These are phyloP conservation scores for Sebastolobus altivelis DNA, from an alignment of 2,797 vertebrate genomes.

Conservation along the genomic window DNA sequence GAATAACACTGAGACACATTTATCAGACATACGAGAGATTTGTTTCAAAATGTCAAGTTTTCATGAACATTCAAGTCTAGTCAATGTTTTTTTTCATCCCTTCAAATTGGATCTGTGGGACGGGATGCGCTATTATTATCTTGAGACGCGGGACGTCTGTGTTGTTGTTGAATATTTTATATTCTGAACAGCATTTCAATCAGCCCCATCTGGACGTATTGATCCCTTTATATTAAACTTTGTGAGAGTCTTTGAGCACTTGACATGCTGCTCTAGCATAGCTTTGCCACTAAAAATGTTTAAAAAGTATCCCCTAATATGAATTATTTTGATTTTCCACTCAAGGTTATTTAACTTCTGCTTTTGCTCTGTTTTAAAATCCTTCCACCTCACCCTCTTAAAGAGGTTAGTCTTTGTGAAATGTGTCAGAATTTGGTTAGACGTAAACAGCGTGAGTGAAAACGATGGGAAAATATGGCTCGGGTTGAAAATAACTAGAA, in stretches of 20 bases:
- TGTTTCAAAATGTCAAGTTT: constrained; percentile 38
- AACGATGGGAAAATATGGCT: constrained; percentile 9
- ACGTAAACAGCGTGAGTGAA: constrained; percentile 13
- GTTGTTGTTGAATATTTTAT: constrained; percentile 28
- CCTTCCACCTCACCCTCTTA: background rate
- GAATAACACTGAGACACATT: constrained; percentile 57
- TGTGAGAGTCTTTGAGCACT: background rate
- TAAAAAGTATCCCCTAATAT: background rate
- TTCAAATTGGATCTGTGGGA: constrained; percentile 28
- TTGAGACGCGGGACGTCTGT: constrained; percentile 6
- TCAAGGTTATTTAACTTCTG: constrained; percentile 23
- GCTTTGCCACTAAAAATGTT: background rate
- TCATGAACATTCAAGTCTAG: constrained; percentile 28
- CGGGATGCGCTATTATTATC: background rate
- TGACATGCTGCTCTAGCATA: background rate
- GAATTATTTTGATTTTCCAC: background rate
- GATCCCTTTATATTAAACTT: constrained; percentile 8
- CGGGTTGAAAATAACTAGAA: constrained; percentile 18
- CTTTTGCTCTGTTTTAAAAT: constrained; percentile 13
- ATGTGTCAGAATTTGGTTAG: background rate
- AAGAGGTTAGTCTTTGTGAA: background rate
- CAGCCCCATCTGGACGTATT: constrained; percentile 8
- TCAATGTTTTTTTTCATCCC: constrained; percentile 16
- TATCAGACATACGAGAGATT: constrained; percentile 54
- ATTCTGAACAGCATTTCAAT: constrained; percentile 28